Conservation (phyloP, 2,797 vertebrate genomes). For the Brachyalestes nurse region DNA sequence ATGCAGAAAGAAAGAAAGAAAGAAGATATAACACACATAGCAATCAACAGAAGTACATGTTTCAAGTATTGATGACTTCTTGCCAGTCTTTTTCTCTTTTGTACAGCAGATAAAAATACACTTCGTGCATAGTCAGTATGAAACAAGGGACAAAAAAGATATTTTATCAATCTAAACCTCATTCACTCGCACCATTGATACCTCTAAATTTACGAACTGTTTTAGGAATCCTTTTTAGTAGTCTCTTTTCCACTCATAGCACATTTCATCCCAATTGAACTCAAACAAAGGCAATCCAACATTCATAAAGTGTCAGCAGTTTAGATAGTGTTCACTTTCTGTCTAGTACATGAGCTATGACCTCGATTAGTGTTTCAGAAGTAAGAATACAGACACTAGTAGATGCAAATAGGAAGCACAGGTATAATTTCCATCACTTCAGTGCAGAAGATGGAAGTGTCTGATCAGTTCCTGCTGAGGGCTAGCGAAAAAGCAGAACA, state of each 20-base stretch:
- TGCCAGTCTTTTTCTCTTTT: too few relatives aligned
- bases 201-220: slow-evolving; percentile 53
- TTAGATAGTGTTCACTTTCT: slow-evolving; percentile 35
- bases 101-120: slow-evolving; percentile 39
- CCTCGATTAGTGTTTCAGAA: slow-evolving; percentile 68
- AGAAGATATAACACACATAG: neutral
- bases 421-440: slow-evolving; percentile 35
- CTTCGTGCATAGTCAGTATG: slow-evolving; percentile 36
- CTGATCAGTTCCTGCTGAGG: slow-evolving; percentile 39
- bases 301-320: slow-evolving; percentile 36
- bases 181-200: neutral
- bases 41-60: neutral
- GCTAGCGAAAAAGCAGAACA: slow-evolving; percentile 35
- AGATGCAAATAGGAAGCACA: slow-evolving; percentile 47
- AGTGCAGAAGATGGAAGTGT: slow-evolving; percentile 41
- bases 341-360: slow-evolving; percentile 51
- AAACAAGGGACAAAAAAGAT: slow-evolving; percentile 42
- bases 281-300: slow-evolving; percentile 30
- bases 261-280: slow-evolving; percentile 48
- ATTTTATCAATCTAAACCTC: slow-evolving; percentile 45
- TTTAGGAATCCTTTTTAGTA: slow-evolving; percentile 43
- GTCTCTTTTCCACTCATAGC: slow-evolving; percentile 35
- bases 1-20: slow-evolving; percentile 25
- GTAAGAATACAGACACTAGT: slow-evolving; percentile 55
- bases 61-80: neutral